Percentiles rank a stretch among this genome's conserved stretches.
Evolutionary conservation across 2,113 vertebrate species (phyloP).

Genomic region (Phrynosoma blainvillii): DNA sequence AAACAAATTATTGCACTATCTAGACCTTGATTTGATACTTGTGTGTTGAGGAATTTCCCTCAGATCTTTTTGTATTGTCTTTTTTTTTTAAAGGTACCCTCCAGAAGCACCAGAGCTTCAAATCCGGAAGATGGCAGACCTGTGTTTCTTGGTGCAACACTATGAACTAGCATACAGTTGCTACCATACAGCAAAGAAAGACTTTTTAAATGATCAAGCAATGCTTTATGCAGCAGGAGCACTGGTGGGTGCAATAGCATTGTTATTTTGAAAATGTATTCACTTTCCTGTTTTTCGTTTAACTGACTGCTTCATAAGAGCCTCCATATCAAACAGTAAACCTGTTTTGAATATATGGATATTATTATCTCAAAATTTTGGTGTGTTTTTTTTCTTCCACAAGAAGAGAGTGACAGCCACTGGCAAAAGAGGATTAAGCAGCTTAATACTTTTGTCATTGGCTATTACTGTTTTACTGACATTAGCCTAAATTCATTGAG

Average conservation of each 20-base stretch:
- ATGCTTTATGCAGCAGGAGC: conserved; percentile 98
- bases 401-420: neutral
- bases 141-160: conserved; percentile 98
- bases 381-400: neutral
- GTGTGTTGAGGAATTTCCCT: neutral
- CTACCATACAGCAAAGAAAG: conserved; percentile 98
- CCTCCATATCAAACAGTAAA: neutral
- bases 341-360: neutral
- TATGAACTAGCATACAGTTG: conserved; percentile 98
- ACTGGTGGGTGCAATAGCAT: conserved; percentile 83
- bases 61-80: conserved; percentile 14
- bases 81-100: conserved; percentile 85
- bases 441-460: neutral
- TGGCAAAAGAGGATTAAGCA: neutral
- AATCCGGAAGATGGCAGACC: conserved; percentile 98
- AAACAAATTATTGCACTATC: neutral
- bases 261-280: neutral
- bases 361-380: neutral
- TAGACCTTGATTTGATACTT: neutral
- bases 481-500: neutral
- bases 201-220: conserved; percentile 98
- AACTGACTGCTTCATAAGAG: neutral
- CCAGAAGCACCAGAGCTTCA: conserved; percentile 98
- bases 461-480: neutral
- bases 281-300: neutral